Evolutionary conservation across 2,113 vertebrate genomes (phyloP), one percentile per base, ranked within the genome.

Genomic region (Rhea americana): DNA sequence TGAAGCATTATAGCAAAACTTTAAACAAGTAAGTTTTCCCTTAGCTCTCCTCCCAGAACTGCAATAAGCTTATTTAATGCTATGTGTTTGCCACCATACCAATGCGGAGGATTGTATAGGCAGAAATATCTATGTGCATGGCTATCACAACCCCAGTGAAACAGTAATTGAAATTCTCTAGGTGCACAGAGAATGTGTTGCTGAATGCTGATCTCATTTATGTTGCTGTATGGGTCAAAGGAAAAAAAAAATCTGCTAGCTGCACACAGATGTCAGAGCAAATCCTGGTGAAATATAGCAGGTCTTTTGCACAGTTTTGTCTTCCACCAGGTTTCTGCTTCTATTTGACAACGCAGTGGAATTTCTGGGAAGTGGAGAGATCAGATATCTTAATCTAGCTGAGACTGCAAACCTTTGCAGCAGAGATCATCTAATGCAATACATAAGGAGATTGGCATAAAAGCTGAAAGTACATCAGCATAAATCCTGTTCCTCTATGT

Each of bases 271-370:
- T 87, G 94, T 89, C 85, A 95, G 68, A 90, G 21, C 48, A 92
- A 93, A 95, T 93, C 91, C 91, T 10, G 1, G 70, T 93, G 80
- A 92, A 92, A 93, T 88, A 94, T 6, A 18, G 70, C 85, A 92
- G 87, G 68, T 28, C 56, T 83, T 90, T 13, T n/a, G 51, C 73
- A 51, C 73, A 51, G 8, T 89, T 76, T 8, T 87, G 68, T 62
- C 80, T 94, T 91, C 79, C 61, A 82, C 92, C 75, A 95, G 79
- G 55, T 87, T 67, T 62, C 50, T 90, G 82, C 82, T 91, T 78
- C 61, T 85, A 50, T 90, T 91, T 92, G 85, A 93, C 87, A 96
- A 47, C 87, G 59, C 30, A 47, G n/a, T 28, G 75, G 91, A 88
- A 92, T 86, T 95, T 87, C 78, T 9, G 61, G 83, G 77, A 95